phyloP scores from a whole-genome alignment of 2,113 vertebrate genomes.

The Aspidoscelis tigris region DNA sequence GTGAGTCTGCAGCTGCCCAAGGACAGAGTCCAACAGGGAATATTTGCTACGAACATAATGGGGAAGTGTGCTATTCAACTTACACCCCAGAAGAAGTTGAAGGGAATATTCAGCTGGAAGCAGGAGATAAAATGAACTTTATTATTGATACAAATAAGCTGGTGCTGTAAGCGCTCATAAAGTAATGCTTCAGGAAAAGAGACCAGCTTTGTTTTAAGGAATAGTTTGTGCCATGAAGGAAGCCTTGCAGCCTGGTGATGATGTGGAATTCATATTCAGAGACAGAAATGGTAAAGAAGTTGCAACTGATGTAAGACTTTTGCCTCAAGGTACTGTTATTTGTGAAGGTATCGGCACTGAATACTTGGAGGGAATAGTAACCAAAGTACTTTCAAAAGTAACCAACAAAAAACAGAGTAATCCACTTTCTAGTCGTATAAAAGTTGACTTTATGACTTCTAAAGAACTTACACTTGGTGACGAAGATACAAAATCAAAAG shows the following conservation, averaged over 20 bases:
- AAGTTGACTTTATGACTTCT: conserved; percentile 92
- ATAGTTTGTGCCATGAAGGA: conserved; percentile 62
- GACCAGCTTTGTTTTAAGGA: too few relatives aligned
- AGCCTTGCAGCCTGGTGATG: conserved; percentile 96
- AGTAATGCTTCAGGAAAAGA: too few relatives aligned
- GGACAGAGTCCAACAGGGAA: conserved; percentile 97
- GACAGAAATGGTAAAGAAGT: conserved; percentile 99
- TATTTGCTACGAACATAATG: conserved; percentile 99
- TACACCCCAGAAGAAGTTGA: conserved; percentile 96
- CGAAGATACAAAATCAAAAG: conserved; percentile 98
- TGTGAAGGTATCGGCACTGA: conserved; percentile 99
- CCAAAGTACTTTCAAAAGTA: conserved; percentile 98
- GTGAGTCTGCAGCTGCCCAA: conserved; percentile 93
- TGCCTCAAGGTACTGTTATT: conserved; percentile 97
- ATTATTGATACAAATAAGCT: conserved; percentile 98
- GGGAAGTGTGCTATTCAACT: conserved; percentile 98
- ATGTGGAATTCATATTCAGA: conserved; percentile 98
- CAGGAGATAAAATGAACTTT: conserved; percentile 98
- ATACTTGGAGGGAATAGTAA: conserved; percentile 96
- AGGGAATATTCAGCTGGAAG: conserved; percentile 93
- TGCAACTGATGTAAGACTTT: conserved; percentile 94
- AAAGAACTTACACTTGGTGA: conserved; percentile 98
- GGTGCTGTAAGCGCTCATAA: too few relatives aligned
- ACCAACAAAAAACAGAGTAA: conserved; percentile 98
- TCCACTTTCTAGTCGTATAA: conserved; percentile 93